phyloP scores from a whole-genome alignment of 2,113 vertebrate genomes.

The Sigmodon hispidus region DNA sequence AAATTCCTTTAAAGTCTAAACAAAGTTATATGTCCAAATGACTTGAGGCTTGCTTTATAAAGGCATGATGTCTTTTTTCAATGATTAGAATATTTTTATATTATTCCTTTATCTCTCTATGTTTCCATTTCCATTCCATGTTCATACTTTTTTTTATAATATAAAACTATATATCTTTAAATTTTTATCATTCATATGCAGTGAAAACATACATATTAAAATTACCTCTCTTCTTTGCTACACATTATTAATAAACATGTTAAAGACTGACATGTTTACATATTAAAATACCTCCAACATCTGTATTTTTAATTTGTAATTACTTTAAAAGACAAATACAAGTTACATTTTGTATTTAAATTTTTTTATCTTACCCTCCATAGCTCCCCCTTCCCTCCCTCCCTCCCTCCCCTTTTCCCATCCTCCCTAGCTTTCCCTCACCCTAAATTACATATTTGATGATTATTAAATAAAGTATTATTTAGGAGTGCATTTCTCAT shows the following conservation, averaged over 20 bases:
- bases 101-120: not conserved
- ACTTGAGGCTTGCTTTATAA: not conserved
- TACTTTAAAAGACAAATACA: not conserved
- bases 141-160: not conserved
- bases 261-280: not conserved
- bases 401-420: no score
- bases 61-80: not conserved
- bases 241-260: not conserved
- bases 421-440: no score
- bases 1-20: not conserved
- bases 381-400: no score
- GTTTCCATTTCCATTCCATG: not conserved
- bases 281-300: not conserved
- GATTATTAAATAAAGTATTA: not conserved
- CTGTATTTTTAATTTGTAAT: not conserved
- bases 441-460: not conserved
- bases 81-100: not conserved
- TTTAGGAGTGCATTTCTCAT: slow-evolving; percentile 13
- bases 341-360: no score
- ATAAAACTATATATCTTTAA: not conserved
- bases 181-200: not conserved
- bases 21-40: not conserved
- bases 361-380: no score
- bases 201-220: not conserved
- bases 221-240: not conserved